phyloP scores from a whole-genome alignment of 2,888 invertebrate species.

The Rhorus exstirpatorius region DNA sequence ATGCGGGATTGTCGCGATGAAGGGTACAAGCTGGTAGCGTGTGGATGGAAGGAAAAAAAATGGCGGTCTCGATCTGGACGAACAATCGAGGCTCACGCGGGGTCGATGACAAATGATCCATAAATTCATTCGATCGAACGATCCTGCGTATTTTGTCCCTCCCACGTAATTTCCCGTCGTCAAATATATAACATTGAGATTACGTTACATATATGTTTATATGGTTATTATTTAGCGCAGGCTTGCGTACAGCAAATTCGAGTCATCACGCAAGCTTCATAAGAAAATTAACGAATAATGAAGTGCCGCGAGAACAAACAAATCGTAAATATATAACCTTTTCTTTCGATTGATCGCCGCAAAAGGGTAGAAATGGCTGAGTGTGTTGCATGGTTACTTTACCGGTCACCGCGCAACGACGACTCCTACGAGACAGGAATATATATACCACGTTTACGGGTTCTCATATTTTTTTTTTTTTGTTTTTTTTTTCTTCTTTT shows the following conservation, averaged over 20 bases:
- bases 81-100: slow-evolving; percentile 79
- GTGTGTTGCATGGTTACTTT: slow-evolving; percentile 21
- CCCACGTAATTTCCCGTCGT: slow-evolving; percentile 15
- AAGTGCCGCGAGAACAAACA: no score
- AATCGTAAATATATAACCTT: no score
- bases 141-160: slow-evolving; percentile 39
- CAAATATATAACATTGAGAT: no score
- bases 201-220: no score
- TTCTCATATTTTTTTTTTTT: background rate
- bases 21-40: no score
- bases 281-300: no score
- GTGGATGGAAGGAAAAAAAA: slow-evolving; percentile 73
- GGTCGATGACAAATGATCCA: slow-evolving; percentile 83
- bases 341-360: no score
- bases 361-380: slow-evolving; percentile 25
- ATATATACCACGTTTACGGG: slow-evolving; percentile 20
- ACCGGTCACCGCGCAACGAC: slow-evolving; percentile 34
- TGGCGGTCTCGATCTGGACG: slow-evolving; percentile 77
- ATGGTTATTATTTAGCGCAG: no score
- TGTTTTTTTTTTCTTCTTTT: slow-evolving; percentile 38
- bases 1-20: no score
- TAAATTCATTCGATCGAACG: slow-evolving; percentile 47
- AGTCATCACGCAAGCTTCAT: no score
- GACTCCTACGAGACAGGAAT: slow-evolving; percentile 26
- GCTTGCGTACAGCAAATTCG: no score